Evolutionary conservation across 2,797 vertebrate genomes (phyloP).

Genomic region (Catharus ustulatus): DNA sequence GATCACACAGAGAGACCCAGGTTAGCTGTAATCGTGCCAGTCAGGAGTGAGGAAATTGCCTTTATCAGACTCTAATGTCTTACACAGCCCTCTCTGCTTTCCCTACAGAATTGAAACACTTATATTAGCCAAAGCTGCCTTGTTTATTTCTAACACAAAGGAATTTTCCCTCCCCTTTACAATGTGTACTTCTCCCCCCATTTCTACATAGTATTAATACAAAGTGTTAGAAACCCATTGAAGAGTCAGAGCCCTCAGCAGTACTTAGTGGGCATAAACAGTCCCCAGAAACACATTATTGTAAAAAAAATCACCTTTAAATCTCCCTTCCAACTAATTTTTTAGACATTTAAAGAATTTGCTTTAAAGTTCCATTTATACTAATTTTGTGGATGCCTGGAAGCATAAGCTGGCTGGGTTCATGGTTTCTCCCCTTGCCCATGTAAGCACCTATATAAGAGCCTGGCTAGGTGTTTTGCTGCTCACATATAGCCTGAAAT

Average conservation of each 20-base stretch:
- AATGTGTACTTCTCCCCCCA: neutral
- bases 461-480: neutral
- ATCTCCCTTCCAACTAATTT: neutral
- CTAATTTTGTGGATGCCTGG: neutral
- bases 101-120: neutral
- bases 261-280: neutral
- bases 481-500: neutral
- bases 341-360: neutral
- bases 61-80: neutral
- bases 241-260: neutral
- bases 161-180: neutral
- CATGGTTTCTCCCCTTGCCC: neutral
- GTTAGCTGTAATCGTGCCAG: neutral
- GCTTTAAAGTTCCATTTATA: neutral
- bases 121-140: neutral
- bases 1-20: neutral
- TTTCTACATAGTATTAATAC: neutral
- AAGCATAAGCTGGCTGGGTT: neutral
- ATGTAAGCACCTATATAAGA: neutral
- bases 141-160: neutral
- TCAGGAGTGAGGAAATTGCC: neutral
- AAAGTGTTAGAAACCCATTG: neutral
- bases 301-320: neutral
- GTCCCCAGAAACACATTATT: neutral
- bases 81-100: neutral